Percentiles rank a stretch among this genome's conserved stretches.
Conservation (phyloP, 2,888 invertebrate genomes). For the Eurytoma adleriae region DNA sequence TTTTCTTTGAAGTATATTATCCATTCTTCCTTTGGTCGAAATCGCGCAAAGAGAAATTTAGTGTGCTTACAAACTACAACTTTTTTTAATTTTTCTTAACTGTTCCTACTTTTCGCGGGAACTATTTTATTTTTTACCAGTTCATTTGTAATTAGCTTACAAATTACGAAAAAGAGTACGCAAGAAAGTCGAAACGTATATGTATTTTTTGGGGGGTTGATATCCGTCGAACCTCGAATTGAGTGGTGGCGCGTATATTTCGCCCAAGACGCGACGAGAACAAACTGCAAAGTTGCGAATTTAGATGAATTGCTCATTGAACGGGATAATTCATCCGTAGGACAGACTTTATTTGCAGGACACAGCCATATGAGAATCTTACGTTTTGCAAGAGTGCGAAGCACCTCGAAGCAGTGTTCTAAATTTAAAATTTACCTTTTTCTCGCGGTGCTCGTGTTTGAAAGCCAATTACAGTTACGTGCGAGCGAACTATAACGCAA, state of each 20-base stretch:
- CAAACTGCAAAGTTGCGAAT: constrained; percentile 56
- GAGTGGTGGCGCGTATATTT: constrained; percentile 22
- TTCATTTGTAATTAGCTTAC: constrained; percentile 27
- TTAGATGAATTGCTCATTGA: constrained; percentile 51
- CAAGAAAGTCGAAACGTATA: constrained; percentile 18
- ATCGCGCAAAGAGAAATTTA: constrained; percentile 55
- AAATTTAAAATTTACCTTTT: constrained; percentile 43
- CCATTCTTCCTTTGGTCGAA: constrained; percentile 43
- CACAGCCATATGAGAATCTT: constrained; percentile 58
- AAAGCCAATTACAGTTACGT: too few species aligned
- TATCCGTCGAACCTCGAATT: constrained; percentile 48
- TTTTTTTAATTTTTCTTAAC: constrained; percentile 22
- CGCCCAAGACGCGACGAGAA: constrained; percentile 43
- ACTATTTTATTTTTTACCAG: constrained; percentile 26
- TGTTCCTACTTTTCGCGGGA: constrained; percentile 1
- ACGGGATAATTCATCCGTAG: constrained; percentile 54
- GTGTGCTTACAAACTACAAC: constrained; percentile 36
- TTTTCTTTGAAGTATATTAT: constrained; percentile 8
- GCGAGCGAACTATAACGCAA: not conserved
- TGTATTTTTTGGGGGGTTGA: not conserved
- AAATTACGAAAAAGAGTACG: constrained; percentile 43
- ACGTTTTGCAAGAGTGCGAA: constrained; percentile 55
- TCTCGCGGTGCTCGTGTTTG: not conserved
- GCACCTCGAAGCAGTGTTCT: constrained; percentile 51
- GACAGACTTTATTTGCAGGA: constrained; percentile 57